Evolutionary conservation across 2,888 invertebrate species (phyloP), one percentile per base, ranked within the genome.

Genomic region (Epinotia demarniana): DNA sequence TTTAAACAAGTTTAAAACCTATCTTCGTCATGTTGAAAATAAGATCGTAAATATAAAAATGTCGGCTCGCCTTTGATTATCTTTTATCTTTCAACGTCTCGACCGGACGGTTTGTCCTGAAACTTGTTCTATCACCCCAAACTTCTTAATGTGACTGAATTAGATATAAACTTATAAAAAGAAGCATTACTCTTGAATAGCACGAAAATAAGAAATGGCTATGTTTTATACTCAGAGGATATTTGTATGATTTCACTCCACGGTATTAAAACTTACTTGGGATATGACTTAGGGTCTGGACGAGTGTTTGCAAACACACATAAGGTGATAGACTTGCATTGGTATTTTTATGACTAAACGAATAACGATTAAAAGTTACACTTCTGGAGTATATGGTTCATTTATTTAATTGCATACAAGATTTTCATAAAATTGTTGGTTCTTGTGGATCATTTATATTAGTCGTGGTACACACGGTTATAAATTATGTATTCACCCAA

Each of bases 121-220:
- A 77, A 76, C 74, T 77, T 72, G 72, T 75, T 53, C 72, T 72
- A 76, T 78, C 78, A 76, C 69, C 74, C 43, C 71, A 63, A 77
- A 68, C 74, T 68, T 72, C 66, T 74, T 69, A 74, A 77, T 78
- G 74, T 71, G 64, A 70, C 72, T 75, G 74, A 78, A 78, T 77
- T 75, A 78, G 57, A 75, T 75, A 53, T 66, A 62, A 58, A 76
- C 63, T 74, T 74, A 58, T 69, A 69, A 70, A 75, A 60, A 70
- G 43, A 39, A 33, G 18, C 70, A 71, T 71, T 60, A 64, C 58
- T 64, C 39, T 53, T 64, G n/a, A 69, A 69, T 58, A 69, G 19
- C 49, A 18, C 16, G n/a, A 19, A 23, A 63, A 69, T 74, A 74
- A 58, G 63, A 69, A n/a, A 27, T 16, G 46, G 49, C 63, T 63